Evolutionary conservation across 2,113 vertebrate genomes (phyloP).

Genomic region (Gobio gobio): DNA sequence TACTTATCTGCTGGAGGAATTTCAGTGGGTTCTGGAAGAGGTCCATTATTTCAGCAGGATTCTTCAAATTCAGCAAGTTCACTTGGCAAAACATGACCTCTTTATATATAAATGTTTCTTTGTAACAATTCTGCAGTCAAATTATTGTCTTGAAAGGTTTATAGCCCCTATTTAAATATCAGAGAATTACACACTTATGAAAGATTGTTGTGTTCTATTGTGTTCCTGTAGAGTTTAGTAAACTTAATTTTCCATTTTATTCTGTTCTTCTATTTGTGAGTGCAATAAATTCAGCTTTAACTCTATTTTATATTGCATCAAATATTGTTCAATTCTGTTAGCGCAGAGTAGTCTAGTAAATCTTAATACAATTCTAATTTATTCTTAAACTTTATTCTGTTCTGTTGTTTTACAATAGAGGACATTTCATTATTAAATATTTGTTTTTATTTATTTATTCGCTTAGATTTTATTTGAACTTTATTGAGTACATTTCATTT

Average conservation of each 20-base stretch:
- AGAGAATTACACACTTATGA: neutral
- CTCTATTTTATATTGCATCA: neutral
- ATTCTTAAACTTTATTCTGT: neutral
- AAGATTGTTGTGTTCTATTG: neutral
- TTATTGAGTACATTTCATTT: neutral
- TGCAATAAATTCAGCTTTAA: neutral
- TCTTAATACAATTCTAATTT: neutral
- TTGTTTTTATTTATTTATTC: neutral
- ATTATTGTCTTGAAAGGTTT: constrained; percentile 65
- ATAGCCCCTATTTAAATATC: constrained; percentile 20
- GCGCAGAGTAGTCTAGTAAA: neutral
- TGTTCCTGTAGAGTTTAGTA: neutral
- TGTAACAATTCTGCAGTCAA: constrained; percentile 65
- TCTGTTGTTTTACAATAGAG: neutral
- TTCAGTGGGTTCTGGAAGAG: constrained; percentile 60
- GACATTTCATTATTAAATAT: neutral
- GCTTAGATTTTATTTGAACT: neutral
- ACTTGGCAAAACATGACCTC: constrained; percentile 55
- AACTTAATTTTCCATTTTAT: neutral
- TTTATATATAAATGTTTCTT: constrained; percentile 66
- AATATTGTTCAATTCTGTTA: neutral
- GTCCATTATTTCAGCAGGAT: constrained; percentile 50
- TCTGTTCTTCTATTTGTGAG: neutral
- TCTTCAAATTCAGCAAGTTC: constrained; percentile 67
- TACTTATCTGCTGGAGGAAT: constrained; percentile 58